phyloP scores from a whole-genome alignment of 2,888 invertebrate species.

The Ichneumoninae sp. region DNA sequence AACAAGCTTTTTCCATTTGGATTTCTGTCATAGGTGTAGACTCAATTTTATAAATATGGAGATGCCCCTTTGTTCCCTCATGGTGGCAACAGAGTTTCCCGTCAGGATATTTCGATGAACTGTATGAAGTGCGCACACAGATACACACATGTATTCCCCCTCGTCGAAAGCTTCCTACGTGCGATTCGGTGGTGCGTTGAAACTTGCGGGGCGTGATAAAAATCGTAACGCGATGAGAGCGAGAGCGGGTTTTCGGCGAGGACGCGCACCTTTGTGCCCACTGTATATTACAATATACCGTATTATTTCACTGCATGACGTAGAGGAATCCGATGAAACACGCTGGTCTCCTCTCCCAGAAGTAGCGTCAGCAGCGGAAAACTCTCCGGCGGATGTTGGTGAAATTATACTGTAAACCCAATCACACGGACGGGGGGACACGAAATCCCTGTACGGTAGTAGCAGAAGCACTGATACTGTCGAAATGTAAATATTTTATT shows the following conservation, averaged over 20 bases:
- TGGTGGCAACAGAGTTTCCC: constrained; percentile 17
- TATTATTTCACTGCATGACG: constrained; percentile 15
- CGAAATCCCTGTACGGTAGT: not conserved
- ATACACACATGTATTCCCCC: not conserved
- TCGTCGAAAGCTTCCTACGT: constrained; percentile 37
- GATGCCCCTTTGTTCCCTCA: constrained; percentile 44
- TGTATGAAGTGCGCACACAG: constrained; percentile 10
- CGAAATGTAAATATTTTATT: constrained; percentile 52
- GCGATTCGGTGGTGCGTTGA: constrained; percentile 37
- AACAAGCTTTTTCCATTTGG: constrained; percentile 61
- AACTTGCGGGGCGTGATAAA: constrained; percentile 54
- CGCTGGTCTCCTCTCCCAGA: constrained; percentile 15
- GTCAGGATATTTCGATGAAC: constrained; percentile 37
- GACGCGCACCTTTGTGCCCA: not conserved
- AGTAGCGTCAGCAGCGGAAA: not conserved
- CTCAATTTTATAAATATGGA: constrained; percentile 52
- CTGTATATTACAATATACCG: not conserved
- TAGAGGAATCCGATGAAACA: constrained; percentile 44
- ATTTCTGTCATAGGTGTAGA: constrained; percentile 23
- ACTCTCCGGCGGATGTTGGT: not conserved
- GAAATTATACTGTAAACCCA: constrained; percentile 50
- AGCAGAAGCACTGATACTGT: constrained; percentile 34
- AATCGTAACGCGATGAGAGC: constrained; percentile 45
- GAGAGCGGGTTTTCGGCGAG: constrained; percentile 5
- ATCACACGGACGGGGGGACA: constrained; percentile 8